These are phyloP conservation scores for Melipona bicolor DNA, from an alignment of 2,888 invertebrate genomes.

Conservation along the genomic window DNA sequence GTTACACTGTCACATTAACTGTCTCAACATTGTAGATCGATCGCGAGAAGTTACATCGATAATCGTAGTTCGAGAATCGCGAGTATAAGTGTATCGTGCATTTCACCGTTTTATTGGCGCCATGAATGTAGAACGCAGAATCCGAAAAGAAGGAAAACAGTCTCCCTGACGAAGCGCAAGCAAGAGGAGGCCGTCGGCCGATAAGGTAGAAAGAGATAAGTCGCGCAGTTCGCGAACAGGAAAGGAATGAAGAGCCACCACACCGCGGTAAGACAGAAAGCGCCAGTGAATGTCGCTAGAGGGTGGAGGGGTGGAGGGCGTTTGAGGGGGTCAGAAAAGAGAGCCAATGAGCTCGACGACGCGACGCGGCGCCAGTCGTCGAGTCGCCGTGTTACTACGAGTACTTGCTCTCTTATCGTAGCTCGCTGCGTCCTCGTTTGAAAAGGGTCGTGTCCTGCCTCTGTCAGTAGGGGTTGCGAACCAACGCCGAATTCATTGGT, in stretches of 20 bases:
- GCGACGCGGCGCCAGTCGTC: slow-evolving; percentile 76
- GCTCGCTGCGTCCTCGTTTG: slow-evolving; percentile 67
- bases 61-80: too few species aligned
- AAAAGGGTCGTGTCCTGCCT: slow-evolving; percentile 64
- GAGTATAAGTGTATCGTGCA: too few species aligned
- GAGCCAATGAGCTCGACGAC: slow-evolving; percentile 74
- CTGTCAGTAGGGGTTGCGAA: slow-evolving; percentile 78
- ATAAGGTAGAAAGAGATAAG: background rate
- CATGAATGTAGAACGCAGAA: slow-evolving; percentile 9
- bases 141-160: slow-evolving; percentile 16
- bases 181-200: background rate
- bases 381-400: slow-evolving; percentile 70
- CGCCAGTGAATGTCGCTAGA: slow-evolving; percentile 12
- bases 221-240: slow-evolving; percentile 35
- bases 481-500: slow-evolving; percentile 60
- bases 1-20: too few species aligned
- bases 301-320: background rate
- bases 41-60: too few species aligned
- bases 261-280: slow-evolving; percentile 25
- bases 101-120: too few species aligned
- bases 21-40: too few species aligned
- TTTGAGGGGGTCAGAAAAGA: slow-evolving; percentile 37
- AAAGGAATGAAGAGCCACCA: background rate
- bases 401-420: slow-evolving; percentile 52
- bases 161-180: background rate